Base-by-base conservation (phyloP, 2,888 invertebrate genomes). In the Brachyptera putata region DNA sequence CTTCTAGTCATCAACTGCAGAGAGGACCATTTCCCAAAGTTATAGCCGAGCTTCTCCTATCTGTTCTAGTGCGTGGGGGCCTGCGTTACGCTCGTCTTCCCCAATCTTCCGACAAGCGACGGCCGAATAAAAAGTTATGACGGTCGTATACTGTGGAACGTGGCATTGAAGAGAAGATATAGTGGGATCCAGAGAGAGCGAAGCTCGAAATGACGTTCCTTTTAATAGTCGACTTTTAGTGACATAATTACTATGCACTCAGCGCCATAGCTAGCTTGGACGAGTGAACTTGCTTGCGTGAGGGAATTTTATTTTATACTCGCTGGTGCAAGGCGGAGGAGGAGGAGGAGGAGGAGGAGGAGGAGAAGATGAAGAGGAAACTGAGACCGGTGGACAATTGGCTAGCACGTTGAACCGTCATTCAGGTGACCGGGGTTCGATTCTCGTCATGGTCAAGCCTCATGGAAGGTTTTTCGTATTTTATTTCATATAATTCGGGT, bases 111-210 rank as follows among this genome's bases (percentile, higher is more conserved):
- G 36, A 53, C 53, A 53, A 53, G 53, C 53, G 53, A 53, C 53
- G 53, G 53, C 53, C 53, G 34, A 53, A 53, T 53, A 53, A 53
- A 53, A 53, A 53, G 53, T 53, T 53, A 53, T 53, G 53, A 14
- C 53, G 34, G 53, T 53, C 53, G 53, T 53, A 53, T 53, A 53
- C 36, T 53, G 16, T 18, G 53, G 53, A 53, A 53, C 53, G 53
- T 53, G 53, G 53, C 53, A 53, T 34, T 53, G 53, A 53, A 53
- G 53, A 34, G 53, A 53, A 53, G 53, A 53, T 53, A 53, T 53
- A 53, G 53, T 18, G 21, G 21, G 36, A 53, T 53, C 53, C 43
- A 30, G n/a, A 16, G 24, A 50, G 49, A 53, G 53, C 14, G 30
- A 34, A 21, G 11, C 22, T 36, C 22, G 36, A 36, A 36, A 53